A percentile compares a stretch with the other conserved stretches of the same genome.
phyloP scores from a whole-genome alignment of 2,113 vertebrate genomes.

The Solea solea region DNA sequence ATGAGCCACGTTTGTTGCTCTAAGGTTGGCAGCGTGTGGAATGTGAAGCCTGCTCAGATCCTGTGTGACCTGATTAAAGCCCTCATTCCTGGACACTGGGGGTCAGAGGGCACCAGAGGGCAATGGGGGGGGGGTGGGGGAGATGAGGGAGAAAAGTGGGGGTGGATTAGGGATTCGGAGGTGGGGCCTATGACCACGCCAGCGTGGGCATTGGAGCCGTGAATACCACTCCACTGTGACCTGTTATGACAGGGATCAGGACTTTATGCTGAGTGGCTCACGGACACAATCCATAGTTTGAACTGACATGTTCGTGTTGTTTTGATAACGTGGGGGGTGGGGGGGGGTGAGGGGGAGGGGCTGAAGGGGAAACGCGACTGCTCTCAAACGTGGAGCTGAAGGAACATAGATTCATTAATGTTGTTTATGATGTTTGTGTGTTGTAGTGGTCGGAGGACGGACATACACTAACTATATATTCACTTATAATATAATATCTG shows the following conservation, averaged over 20 bases:
- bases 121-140: conserved; percentile 63
- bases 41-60: conserved; percentile 66
- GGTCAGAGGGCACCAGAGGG: conserved; percentile 73
- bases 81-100: conserved; percentile 54
- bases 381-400: conserved; percentile 49
- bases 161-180: conserved; percentile 37
- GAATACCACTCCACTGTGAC: conserved; percentile 81
- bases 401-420: conserved; percentile 42
- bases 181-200: conserved; percentile 74
- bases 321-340: conserved; percentile 60
- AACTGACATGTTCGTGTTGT: conserved; percentile 74
- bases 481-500: no score
- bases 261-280: conserved; percentile 79
- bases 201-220: conserved; percentile 77
- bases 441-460: conserved; percentile 51
- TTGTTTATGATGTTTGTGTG: conserved; percentile 46
- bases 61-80: conserved; percentile 59
- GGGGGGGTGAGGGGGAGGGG: conserved; percentile 5
- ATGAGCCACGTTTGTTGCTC: conserved; percentile 44
- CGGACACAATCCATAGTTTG: conserved; percentile 79
- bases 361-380: conserved; percentile 65
- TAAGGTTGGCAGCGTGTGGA: conserved; percentile 60
- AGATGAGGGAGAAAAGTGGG: conserved; percentile 53
- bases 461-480: conserved; percentile 64
- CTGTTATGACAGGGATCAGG: conserved; percentile 81